phyloP scores from a whole-genome alignment of 2,888 invertebrate genomes.

The Scaptomyza parva region DNA sequence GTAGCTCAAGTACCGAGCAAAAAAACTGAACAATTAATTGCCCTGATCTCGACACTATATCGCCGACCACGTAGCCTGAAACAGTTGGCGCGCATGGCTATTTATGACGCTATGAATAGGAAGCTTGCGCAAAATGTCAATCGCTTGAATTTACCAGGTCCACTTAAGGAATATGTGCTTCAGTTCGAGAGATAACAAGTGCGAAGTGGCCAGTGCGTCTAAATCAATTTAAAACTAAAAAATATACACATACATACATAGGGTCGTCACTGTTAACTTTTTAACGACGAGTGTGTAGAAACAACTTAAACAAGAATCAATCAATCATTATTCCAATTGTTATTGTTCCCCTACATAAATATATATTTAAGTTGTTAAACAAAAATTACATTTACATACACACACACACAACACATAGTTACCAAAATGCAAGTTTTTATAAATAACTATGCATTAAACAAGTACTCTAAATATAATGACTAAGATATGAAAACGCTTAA shows the following conservation, averaged over 20 bases:
- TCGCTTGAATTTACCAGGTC: slow-evolving; percentile 89
- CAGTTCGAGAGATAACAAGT: slow-evolving; percentile 87
- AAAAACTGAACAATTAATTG: slow-evolving; percentile 87
- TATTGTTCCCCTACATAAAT: slow-evolving; percentile 37
- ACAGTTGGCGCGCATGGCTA: slow-evolving; percentile 89
- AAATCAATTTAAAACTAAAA: slow-evolving; percentile 1
- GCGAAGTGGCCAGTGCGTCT: slow-evolving; percentile 1
- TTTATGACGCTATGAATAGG: slow-evolving; percentile 88
- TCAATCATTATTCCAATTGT: slow-evolving; percentile 63
- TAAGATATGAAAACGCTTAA: slow-evolving; percentile 70
- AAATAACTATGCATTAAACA: slow-evolving; percentile 35
- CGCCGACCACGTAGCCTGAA: slow-evolving; percentile 89
- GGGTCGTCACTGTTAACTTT: slow-evolving; percentile 47
- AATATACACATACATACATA: background rate
- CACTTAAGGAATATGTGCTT: slow-evolving; percentile 89
- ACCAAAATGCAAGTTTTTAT: background rate
- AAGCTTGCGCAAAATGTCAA: slow-evolving; percentile 88
- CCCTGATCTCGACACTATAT: slow-evolving; percentile 88
- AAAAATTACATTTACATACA: slow-evolving; percentile 1
- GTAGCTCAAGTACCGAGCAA: slow-evolving; percentile 88
- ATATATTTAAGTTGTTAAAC: slow-evolving; percentile 1
- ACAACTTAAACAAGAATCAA: slow-evolving; percentile 57
- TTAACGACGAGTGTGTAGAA: slow-evolving; percentile 54
- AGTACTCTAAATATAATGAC: slow-evolving; percentile 20
- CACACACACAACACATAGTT: background rate